Evolutionary conservation across 2,797 vertebrate genomes (phyloP).

Genomic region (Vireo griseus): DNA sequence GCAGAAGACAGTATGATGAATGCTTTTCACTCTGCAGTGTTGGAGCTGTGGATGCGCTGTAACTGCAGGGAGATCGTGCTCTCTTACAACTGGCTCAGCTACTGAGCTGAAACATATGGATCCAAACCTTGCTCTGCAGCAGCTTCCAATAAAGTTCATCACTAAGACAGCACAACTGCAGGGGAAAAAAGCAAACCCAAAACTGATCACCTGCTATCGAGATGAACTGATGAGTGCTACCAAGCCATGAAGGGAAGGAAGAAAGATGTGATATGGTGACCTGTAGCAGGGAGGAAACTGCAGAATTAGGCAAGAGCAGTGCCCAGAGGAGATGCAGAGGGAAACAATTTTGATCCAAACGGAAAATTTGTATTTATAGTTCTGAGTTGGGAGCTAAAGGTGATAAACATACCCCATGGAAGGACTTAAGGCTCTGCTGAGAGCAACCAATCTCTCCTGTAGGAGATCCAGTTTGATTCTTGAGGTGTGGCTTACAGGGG

Average conservation of each 20-base stretch:
- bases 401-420: not conserved
- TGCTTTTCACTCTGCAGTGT: not conserved
- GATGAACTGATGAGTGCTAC: not conserved
- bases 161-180: not conserved
- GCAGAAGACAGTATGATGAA: conserved; percentile 32
- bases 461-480: not conserved
- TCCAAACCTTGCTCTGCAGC: conserved; percentile 1
- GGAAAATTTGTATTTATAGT: not conserved
- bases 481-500: fast-evolving
- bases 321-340: not conserved
- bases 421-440: not conserved
- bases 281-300: not conserved
- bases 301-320: not conserved
- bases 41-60: not conserved
- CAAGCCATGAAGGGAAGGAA: not conserved
- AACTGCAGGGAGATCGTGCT: not conserved
- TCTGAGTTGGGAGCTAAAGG: not conserved
- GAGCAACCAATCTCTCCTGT: not conserved
- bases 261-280: not conserved
- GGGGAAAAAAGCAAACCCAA: not conserved
- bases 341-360: not conserved
- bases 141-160: not conserved
- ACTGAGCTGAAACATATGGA: not conserved
- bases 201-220: not conserved
- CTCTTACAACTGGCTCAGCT: not conserved